Evolutionary conservation across 2,888 invertebrate genomes (phyloP).

Genomic region (Acanthoscelides obtectus): DNA sequence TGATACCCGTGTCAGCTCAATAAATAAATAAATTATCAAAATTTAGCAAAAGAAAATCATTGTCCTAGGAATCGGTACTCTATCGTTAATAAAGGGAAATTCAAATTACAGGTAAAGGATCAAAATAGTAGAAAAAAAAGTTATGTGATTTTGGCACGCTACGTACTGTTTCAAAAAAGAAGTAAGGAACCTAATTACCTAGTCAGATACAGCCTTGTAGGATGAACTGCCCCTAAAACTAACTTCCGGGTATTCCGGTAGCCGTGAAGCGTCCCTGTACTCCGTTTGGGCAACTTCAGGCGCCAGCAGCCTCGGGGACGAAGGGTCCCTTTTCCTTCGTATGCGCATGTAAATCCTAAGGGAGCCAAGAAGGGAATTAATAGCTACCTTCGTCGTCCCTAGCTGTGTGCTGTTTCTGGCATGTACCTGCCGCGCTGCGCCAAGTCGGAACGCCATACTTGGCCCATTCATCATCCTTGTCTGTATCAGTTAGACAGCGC

Average conservation of each 20-base stretch:
- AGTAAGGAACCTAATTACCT: no score
- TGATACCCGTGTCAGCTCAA: no score
- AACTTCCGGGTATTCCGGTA: not conserved
- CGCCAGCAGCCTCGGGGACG: not conserved
- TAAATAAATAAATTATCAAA: no score
- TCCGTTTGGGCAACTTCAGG: no score
- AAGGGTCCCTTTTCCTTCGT: not conserved
- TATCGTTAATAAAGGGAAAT: no score
- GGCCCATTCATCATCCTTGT: not conserved
- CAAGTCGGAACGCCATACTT: not conserved
- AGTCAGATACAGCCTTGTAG: no score
- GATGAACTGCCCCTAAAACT: not conserved
- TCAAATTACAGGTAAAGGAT: no score
- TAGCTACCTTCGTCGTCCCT: not conserved
- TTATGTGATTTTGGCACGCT: no score
- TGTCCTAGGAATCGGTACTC: no score
- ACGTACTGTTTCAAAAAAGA: no score
- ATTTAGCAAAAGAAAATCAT: no score
- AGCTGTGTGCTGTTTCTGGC: not conserved
- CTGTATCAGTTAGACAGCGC: not conserved
- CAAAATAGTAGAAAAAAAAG: no score
- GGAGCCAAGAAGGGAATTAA: not conserved
- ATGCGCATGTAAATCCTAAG: not conserved
- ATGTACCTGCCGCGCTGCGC: not conserved
- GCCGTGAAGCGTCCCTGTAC: not conserved